Conservation (phyloP, 35 echinoderm and acorn worm genomes). For the Strongylocentrotus purpuratus region DNA sequence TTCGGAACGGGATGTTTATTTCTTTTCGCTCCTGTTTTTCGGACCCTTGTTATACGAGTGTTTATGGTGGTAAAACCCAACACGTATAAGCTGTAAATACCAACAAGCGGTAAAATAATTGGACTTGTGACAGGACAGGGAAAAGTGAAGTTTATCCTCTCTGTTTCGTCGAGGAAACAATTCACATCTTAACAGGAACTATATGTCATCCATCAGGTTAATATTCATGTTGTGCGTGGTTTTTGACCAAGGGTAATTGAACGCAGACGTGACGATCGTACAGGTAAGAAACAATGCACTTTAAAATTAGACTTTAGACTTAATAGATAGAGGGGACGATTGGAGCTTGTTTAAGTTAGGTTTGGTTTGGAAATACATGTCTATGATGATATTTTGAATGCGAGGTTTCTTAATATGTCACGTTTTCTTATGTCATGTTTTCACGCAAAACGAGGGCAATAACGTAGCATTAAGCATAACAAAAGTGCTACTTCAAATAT, state of each 20-base stretch:
- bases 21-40: too few relatives aligned
- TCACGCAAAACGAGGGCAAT: too few relatives aligned
- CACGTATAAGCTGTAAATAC: not conserved
- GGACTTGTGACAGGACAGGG: too few relatives aligned
- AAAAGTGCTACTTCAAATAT: too few relatives aligned
- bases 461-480: too few relatives aligned
- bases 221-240: not conserved
- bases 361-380: not conserved
- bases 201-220: not conserved
- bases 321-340: too few relatives aligned
- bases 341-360: not conserved
- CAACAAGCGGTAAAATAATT: not conserved
- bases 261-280: not conserved
- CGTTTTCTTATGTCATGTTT: too few relatives aligned
- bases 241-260: not conserved
- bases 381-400: not conserved
- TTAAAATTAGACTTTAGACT: too few relatives aligned
- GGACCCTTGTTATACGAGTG: not conserved
- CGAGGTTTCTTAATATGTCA: not conserved
- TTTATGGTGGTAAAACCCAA: not conserved
- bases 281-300: not conserved
- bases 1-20: not conserved
- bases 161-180: not conserved
- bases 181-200: not conserved
- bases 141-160: too few relatives aligned